phyloP scores from a whole-genome alignment of 64 coral and sea anemone species.

The Cladopsammia gracilis region DNA sequence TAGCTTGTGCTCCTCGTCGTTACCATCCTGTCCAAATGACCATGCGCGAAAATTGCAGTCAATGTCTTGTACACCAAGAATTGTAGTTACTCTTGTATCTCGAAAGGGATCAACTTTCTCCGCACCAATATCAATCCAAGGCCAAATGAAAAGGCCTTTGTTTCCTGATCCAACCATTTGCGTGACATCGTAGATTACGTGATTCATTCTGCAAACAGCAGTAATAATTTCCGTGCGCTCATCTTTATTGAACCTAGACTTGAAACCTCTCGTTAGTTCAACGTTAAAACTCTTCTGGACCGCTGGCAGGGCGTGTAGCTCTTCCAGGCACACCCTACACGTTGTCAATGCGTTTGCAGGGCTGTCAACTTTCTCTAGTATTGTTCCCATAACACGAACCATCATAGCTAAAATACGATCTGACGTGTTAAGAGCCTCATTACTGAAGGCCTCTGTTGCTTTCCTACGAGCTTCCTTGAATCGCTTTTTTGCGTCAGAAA shows the following conservation, averaged over 20 bases:
- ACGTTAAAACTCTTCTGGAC: constrained; percentile 46
- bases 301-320: constrained; percentile 40
- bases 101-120: constrained; percentile 23
- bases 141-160: background rate
- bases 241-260: constrained; percentile 13
- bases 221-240: constrained; percentile 32
- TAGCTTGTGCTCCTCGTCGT: background rate
- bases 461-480: constrained; percentile 35
- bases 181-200: constrained; percentile 44
- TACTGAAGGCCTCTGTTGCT: constrained; percentile 54
- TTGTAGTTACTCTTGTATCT: background rate
- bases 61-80: background rate
- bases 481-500: constrained; percentile 45
- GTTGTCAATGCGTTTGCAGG: constrained; percentile 36
- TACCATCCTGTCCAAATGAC: constrained; percentile 36
- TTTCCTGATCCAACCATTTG: background rate
- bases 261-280: constrained; percentile 31
- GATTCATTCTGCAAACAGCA: constrained; percentile 32
- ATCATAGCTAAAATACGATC: constrained; percentile 62
- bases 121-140: constrained; percentile 1
- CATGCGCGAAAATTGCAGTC: background rate
- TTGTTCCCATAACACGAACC: constrained; percentile 52
- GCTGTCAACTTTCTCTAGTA: constrained; percentile 53
- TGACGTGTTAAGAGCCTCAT: constrained; percentile 46
- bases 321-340: constrained; percentile 36